phyloP scores from a whole-genome alignment of 37 sponge, comb jelly and placozoan species.

The Diacarnus erythraeanus region DNA sequence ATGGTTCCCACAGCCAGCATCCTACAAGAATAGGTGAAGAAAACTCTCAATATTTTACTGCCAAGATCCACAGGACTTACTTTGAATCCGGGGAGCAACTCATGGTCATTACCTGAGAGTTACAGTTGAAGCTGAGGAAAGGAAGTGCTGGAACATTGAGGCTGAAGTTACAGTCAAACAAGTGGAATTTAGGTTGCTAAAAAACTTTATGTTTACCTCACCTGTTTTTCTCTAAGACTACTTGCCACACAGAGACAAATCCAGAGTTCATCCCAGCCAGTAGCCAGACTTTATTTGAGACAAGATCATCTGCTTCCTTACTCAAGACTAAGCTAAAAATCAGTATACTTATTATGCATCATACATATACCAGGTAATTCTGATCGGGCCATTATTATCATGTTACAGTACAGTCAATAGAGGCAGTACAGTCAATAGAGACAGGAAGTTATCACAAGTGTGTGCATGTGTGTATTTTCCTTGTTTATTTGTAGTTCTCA shows the following conservation, averaged over 20 bases:
- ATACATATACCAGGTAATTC: too few species aligned
- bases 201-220: too few species aligned
- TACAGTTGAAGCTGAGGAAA: too few species aligned
- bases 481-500: too few species aligned
- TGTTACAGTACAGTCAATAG: too few species aligned
- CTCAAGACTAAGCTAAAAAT: background rate
- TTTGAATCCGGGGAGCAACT: conserved; percentile 3
- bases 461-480: too few species aligned
- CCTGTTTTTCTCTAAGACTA: conserved; percentile 5
- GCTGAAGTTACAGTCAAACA: background rate
- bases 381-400: too few species aligned
- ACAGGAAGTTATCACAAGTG: too few species aligned
- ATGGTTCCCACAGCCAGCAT: conserved; percentile 32
- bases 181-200: too few species aligned
- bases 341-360: background rate
- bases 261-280: background rate
- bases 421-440: too few species aligned
- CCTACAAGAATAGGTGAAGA: too few species aligned
- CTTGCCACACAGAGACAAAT: conserved; percentile 2
- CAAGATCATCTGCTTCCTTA: background rate
- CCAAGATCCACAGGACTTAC: background rate
- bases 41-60: background rate
- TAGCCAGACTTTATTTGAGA: background rate
- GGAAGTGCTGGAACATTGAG: too few species aligned
- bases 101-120: background rate